phyloP scores from a whole-genome alignment of 2,888 invertebrate genomes.

The Callyntrura sp. region DNA sequence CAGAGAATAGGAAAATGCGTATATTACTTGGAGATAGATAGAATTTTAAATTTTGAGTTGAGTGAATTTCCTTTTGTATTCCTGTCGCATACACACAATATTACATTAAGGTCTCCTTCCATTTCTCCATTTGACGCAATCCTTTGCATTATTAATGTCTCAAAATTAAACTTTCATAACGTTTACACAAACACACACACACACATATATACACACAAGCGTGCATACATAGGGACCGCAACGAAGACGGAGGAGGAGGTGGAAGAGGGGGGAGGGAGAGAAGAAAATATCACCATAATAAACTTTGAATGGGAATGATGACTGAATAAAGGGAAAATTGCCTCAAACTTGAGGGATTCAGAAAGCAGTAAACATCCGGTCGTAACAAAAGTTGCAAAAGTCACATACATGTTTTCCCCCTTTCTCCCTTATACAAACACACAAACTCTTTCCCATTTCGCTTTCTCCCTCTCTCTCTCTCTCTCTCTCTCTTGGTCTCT shows the following conservation, averaged over 20 bases:
- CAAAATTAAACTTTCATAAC: conserved; percentile 75
- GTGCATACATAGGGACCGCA: too few relatives aligned
- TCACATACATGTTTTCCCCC: neutral
- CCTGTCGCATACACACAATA: conserved; percentile 50
- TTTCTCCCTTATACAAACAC: neutral
- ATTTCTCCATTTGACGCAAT: conserved; percentile 56
- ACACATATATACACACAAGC: too few relatives aligned
- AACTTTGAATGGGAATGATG: conserved; percentile 70
- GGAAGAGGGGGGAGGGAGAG: too few relatives aligned
- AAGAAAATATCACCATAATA: conserved; percentile 62
- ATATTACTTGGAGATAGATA: too few relatives aligned
- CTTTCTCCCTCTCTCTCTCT: conserved; percentile 11
- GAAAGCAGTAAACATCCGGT: conserved; percentile 77
- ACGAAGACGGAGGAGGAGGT: too few relatives aligned
- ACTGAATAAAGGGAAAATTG: conserved; percentile 74
- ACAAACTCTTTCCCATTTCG: too few relatives aligned
- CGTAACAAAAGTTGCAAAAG: conserved; percentile 72
- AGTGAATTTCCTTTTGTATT: conserved; percentile 36
- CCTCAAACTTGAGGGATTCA: conserved; percentile 74
- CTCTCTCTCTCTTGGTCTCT: neutral
- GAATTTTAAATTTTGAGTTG: neutral
- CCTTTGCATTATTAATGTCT: conserved; percentile 71
- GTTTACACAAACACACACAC: conserved; percentile 33
- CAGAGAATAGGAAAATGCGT: too few relatives aligned
- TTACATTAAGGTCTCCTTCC: conserved; percentile 66